Conservation (phyloP, 2,113 vertebrate genomes). For the Tricholaema leucomelas region DNA sequence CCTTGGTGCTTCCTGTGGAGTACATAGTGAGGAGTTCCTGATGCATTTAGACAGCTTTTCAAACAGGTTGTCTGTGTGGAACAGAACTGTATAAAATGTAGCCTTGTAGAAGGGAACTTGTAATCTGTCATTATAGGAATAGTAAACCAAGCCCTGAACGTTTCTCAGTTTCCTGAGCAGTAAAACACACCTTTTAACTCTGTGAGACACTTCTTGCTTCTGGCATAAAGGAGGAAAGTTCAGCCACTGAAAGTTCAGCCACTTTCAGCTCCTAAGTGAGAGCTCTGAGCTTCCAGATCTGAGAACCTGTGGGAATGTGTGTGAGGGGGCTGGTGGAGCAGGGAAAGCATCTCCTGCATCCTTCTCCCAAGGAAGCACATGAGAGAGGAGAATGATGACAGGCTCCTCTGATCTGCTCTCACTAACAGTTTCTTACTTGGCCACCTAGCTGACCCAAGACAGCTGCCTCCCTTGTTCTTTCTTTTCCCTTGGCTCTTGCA, state of each 20-base stretch:
- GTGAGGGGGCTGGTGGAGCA: background rate
- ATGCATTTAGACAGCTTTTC: constrained; percentile 63
- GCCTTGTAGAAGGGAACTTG: constrained; percentile 13
- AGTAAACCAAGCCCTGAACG: background rate
- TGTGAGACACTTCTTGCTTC: background rate
- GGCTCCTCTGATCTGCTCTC: background rate
- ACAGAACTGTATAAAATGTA: constrained; percentile 15
- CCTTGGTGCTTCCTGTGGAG: constrained; percentile 29
- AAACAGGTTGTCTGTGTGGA: constrained; percentile 23
- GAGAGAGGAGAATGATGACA: background rate
- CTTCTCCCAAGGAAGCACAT: background rate
- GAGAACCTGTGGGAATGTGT: background rate
- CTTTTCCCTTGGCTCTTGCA: background rate
- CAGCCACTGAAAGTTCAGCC: background rate
- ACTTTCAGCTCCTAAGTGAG: background rate
- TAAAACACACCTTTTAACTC: background rate
- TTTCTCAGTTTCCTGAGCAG: constrained; percentile 9
- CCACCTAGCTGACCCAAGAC: background rate
- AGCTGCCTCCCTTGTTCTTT: background rate
- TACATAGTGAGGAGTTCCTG: constrained; percentile 47
- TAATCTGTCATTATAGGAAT: constrained; percentile 38
- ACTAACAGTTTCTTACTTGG: background rate
- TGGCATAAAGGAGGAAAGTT: background rate
- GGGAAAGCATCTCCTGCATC: background rate
- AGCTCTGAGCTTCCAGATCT: background rate